Base-by-base conservation (phyloP, 2,113 vertebrate species). In the Entomyzon cyanotis region DNA sequence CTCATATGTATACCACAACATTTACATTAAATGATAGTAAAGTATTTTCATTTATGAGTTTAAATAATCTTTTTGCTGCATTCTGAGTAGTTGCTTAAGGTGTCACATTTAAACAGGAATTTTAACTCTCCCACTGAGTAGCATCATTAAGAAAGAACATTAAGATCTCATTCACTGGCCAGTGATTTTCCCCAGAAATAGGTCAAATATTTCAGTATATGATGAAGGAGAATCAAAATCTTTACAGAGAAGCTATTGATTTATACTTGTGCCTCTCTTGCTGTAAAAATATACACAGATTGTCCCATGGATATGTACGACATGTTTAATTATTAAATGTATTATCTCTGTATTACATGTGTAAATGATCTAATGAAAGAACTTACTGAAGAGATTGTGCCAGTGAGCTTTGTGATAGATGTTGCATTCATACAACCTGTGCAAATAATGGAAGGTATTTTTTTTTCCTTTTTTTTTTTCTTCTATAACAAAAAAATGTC, bases 221-320 rank as follows among this genome's bases (percentile, higher is more conserved):
- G 0, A 39, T 37, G 23, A 44, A 73, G 55, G 3, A 55, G 13
- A 70, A 91, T 47, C 5, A 63, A 86, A 86, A 84, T 6, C 4
- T 62, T 67, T 70, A 46, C 5, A 58, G 42, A 67, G 19, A 62
- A 76, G 9, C 8, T 24, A 16, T 3, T 71, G 15, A 12, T 46
- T 63, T 71, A 33, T 18, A 37, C 9, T 20, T 10, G 15, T 23
- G 17, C 4, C 3, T 30, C 27, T n/a, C 24, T 62, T 0, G 0
- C 7, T 44, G 4, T 31, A 13, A 50, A 70, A 84, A 65, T 60
- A 58, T 7, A n/a, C 9, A 53, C 19, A 39, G 11, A 41, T 50
- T 21, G 7, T 12, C 8, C 8, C 7, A 15, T 21, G 7, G 5
- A n/a, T 55, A 16, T 24, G 31, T 11, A 22, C n/a, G 0, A 15